Evolutionary conservation across 2,797 vertebrate species (phyloP).

Genomic region (Coendou prehensilis): DNA sequence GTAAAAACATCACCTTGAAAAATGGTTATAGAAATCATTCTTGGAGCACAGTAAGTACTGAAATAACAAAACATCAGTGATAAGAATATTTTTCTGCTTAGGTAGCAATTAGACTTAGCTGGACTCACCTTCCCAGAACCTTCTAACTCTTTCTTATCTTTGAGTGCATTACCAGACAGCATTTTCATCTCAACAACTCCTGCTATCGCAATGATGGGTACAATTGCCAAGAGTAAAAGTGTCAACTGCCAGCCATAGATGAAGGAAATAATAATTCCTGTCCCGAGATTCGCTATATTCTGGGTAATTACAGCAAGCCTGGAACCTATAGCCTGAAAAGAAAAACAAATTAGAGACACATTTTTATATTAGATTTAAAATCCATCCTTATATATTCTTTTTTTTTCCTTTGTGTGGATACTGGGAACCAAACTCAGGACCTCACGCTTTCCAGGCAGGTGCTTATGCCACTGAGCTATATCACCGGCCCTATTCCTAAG

Average conservation of each 20-base stretch:
- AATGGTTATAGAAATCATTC: not conserved
- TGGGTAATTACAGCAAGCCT: conserved; percentile 94
- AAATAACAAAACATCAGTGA: not conserved
- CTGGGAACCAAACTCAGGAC: no score
- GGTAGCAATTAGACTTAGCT: not conserved
- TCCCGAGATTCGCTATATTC: conserved; percentile 96
- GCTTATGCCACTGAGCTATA: no score
- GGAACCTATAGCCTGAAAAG: conserved; percentile 93
- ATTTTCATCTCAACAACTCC: conserved; percentile 94
- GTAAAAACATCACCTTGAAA: not conserved
- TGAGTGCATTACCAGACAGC: conserved; percentile 93
- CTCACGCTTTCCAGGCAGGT: no score
- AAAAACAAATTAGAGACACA: not conserved
- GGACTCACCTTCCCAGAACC: conserved; percentile 94
- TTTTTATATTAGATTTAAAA: conserved; percentile 28
- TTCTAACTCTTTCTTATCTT: conserved; percentile 97
- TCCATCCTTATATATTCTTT: not conserved
- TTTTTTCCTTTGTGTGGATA: no score
- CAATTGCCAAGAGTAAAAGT: conserved; percentile 93
- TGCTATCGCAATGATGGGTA: conserved; percentile 94
- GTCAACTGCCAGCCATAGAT: conserved; percentile 98
- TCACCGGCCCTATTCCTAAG: not conserved
- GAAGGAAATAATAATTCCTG: conserved; percentile 93
- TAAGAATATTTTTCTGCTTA: not conserved
- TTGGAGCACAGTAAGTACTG: not conserved